Evolutionary conservation across 1,140 invertebrate species (phyloP), one percentile per base, ranked within the genome.

Genomic region (Drosophila pachea): DNA sequence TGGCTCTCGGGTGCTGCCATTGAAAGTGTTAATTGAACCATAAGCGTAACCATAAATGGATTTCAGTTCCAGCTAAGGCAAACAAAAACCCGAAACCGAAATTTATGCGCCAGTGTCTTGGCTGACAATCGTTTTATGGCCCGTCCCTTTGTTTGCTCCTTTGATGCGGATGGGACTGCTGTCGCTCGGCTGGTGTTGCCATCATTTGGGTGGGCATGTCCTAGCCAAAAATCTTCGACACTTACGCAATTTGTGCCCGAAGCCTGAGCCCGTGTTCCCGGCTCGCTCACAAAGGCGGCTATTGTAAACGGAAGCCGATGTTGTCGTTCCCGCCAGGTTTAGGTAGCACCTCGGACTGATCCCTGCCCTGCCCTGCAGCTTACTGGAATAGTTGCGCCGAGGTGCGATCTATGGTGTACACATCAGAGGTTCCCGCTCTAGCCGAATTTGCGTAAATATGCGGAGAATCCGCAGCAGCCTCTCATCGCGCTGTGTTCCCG

Each of bases 1-100:
- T 42, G 59, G 43, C 49, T 63, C 53, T 59, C 31, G 22, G 22
- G 22, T 43, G 12, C 64, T 64, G 64, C 60, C 73, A 78, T 81
- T 84, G 72, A 83, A 86, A 76, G 82, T 87, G 82, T 83, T 86
- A 86, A 86, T 86, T 86, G 82, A 86, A 86, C 82, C 82, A 87
- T 86, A 86, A 86, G 82, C 82, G 82, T 86, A 86, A 86, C 82
- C 82, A 86, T 86, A 86, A 86, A 86, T 87, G 82, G 74, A 87
- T 87, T 87, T 87, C 68, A 86, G 81, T 86, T 86, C 74, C 82
- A 70, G 81, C 59, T 69, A 64, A 78, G 58, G 71, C 72, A 76
- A 79, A 76, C 81, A 71, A 68, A 74, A 72, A 63, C 56, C 66
- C 68, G 42, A 63, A 67, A 79, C 70, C 73, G 48, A 72, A 84